Evolutionary conservation across 2,113 vertebrate species (phyloP).

Genomic region (Epinephelus lanceolatus): DNA sequence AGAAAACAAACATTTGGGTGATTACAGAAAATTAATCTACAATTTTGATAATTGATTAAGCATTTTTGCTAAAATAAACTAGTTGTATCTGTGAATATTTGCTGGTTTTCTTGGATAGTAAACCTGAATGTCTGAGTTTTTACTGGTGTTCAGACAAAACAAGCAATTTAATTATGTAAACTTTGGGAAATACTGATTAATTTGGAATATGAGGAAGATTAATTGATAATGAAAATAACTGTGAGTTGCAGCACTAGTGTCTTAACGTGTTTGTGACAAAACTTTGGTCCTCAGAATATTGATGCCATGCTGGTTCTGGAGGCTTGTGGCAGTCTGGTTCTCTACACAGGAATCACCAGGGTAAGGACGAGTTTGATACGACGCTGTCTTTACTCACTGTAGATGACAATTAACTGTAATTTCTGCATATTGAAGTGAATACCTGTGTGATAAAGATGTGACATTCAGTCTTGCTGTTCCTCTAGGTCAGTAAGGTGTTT

Average conservation of each 20-base stretch:
- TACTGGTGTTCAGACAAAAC: not conserved
- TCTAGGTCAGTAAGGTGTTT: constrained; percentile 95
- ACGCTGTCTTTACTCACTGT: too few species aligned
- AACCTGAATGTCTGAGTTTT: too few species aligned
- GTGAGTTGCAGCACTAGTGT: fast-evolving
- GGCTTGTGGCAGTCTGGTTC: constrained; percentile 92
- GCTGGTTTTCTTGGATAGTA: too few species aligned
- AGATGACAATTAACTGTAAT: too few species aligned
- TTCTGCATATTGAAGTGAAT: too few species aligned
- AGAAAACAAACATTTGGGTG: too few species aligned
- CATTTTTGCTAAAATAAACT: too few species aligned
- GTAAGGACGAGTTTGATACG: constrained; percentile 71
- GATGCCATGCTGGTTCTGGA: constrained; percentile 93
- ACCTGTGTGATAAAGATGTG: not conserved
- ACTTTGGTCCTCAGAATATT: constrained; percentile 84
- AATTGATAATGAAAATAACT: not conserved
- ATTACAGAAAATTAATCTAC: too few species aligned
- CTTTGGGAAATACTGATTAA: too few species aligned
- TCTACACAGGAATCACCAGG: constrained; percentile 94
- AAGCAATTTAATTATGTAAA: too few species aligned
- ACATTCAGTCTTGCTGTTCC: not conserved
- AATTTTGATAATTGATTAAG: too few species aligned
- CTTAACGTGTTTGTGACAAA: not conserved
- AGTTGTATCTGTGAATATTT: not conserved
- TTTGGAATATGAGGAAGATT: too few species aligned